phyloP scores from a whole-genome alignment of 1,140 invertebrate species.

The Anoplophora glabripennis region DNA sequence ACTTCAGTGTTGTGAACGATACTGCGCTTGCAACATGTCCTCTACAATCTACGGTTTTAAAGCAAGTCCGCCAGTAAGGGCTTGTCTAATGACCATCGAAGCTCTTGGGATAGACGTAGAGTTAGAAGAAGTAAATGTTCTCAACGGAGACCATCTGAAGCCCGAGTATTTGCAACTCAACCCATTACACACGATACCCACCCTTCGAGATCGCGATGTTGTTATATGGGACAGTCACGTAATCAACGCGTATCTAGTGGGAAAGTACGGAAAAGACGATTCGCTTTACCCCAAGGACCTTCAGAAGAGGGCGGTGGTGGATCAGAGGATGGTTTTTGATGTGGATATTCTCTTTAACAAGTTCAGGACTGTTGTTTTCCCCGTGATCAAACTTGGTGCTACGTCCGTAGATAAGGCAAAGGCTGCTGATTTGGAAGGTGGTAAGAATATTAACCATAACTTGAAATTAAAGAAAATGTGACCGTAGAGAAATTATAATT shows the following conservation, averaged over 20 bases:
- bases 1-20: no score
- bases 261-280: conserved; percentile 56
- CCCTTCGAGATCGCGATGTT: conserved; percentile 62
- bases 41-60: conserved; percentile 47
- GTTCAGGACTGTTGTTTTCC: conserved; percentile 42
- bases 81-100: conserved; percentile 65
- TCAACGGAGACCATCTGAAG: conserved; percentile 25
- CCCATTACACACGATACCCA: conserved; percentile 66
- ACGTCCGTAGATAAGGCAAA: conserved; percentile 35
- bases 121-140: conserved; percentile 56
- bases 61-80: conserved; percentile 67
- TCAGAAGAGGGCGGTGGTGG: conserved; percentile 54
- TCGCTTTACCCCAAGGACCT: conserved; percentile 59
- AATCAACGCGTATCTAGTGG: conserved; percentile 59
- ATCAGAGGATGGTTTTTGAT: conserved; percentile 55
- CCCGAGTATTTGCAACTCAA: conserved; percentile 27
- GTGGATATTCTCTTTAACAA: conserved; percentile 49
- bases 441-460: conserved; percentile 3
- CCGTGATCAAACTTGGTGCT: conserved; percentile 24
- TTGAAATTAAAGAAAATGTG: no score
- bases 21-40: conserved; percentile 41
- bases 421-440: conserved; percentile 22
- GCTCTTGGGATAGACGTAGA: conserved; percentile 71
- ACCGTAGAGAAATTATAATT: no score
- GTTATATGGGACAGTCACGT: conserved; percentile 59